Evolutionary conservation across 2,888 invertebrate genomes (phyloP), one percentile per base, ranked within the genome.

Genomic region (Hydrotaea diabolus): DNA sequence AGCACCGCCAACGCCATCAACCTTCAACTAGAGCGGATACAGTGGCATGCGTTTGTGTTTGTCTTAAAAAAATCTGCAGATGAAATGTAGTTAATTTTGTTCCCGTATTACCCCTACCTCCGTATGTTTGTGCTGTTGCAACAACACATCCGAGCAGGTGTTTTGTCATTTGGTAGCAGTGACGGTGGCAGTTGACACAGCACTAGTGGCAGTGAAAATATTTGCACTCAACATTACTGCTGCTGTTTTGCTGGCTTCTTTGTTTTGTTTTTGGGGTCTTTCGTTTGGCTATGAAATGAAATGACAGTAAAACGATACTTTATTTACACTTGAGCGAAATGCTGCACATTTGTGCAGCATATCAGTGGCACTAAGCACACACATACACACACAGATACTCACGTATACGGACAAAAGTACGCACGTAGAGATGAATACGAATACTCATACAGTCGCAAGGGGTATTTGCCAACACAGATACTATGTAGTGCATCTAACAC

Each of bases 251-350:
- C 39, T 17, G 43, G 19, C 39, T 66, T 39, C 62, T 5, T 19
- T 64, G 39, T 43, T 66, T 39, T 66, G 19, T 43, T 43, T 66
- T 66, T 31, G 31, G 31, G 31, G 31, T 31, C 7, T 31, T 31
- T 31, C 31, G 31, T 31, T 31, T 11, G 66, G 19, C n/a, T 69
- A 66, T 77, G 66, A 66, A 75, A 83, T 73, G 72, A 80, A 85
- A 85, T 77, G 83, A 80, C 80, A 85, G 83, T 78, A 79, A 85
- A 82, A 77, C 73, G 82, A 83, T 88, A 88, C 87, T 88, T 89
- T 89, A 89, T 89, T 90, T 89, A 90, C 90, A 90, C 90, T 88
- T 89, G 88, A 89, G 86, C 87, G 88, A 88, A 89, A 90, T 90
- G 89, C 89, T 89, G 90, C 89, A 89, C 90, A 89, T 89, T 89